phyloP scores from a whole-genome alignment of 2,888 invertebrate species.

The Antheraea yamamai region DNA sequence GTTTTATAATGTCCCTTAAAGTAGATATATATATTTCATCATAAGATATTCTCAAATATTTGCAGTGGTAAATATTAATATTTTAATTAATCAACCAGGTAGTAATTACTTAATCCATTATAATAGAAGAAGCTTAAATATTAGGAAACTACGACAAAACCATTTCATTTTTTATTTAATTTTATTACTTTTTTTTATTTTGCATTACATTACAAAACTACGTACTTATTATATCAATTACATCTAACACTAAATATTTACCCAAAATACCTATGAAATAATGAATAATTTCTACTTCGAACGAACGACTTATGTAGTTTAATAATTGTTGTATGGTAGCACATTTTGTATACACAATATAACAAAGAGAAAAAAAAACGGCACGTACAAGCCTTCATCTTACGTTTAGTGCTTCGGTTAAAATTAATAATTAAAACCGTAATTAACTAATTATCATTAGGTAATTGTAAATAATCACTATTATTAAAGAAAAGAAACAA shows the following conservation, averaged over 20 bases:
- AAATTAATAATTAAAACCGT: conserved; percentile 82
- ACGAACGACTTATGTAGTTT: conserved; percentile 64
- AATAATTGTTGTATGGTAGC: conserved; percentile 60
- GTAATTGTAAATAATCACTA: conserved; percentile 54
- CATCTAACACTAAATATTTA: conserved; percentile 81
- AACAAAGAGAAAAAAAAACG: conserved; percentile 56
- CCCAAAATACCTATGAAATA: conserved; percentile 82
- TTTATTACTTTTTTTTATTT: conserved; percentile 39
- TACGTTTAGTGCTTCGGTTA: conserved; percentile 76
- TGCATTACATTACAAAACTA: conserved; percentile 80
- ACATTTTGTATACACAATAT: conserved; percentile 57
- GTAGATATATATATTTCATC: conserved; percentile 82
- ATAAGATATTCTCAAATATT: conserved; percentile 83
- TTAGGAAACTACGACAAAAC: conserved; percentile 82
- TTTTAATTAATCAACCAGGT: conserved; percentile 80
- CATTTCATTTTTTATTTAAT: conserved; percentile 54
- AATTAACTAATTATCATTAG: conserved; percentile 83
- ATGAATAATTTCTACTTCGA: conserved; percentile 80
- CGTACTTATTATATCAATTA: conserved; percentile 80
- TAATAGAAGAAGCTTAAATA: conserved; percentile 82
- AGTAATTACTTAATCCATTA: conserved; percentile 79
- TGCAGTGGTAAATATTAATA: conserved; percentile 82
- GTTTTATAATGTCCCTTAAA: conserved; percentile 83
- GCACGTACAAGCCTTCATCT: conserved; percentile 78
- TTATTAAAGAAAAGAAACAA: conserved; percentile 69